Base-by-base conservation (phyloP, 2,797 vertebrate genomes). In the Tokudaia muenninki region DNA sequence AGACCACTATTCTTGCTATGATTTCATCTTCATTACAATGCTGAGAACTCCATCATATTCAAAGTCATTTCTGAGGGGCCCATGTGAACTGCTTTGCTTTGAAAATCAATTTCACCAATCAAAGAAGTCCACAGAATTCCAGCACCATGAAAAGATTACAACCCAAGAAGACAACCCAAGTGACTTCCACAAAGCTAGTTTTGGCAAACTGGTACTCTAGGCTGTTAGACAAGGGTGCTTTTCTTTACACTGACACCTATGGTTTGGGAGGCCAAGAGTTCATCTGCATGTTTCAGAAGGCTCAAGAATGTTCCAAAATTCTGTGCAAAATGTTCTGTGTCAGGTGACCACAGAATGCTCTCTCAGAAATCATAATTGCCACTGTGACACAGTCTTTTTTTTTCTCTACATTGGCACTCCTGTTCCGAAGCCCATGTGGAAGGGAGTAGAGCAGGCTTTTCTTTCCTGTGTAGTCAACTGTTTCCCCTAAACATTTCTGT, bases 21-120 rank as follows among this genome's bases (percentile, higher is more conserved):
- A 83, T 82, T 89, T 67, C 78, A 61, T 84, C 79, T 94, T 79
- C 61, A 90, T 81, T 78, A 70, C 17, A 44, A 13, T 81, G 19
- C 81, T 67, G 4, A 50, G 80, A 82, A 79, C 57, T 89, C 67
- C 47, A 4, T 70, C 61, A 77, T 80, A 86, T 80, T 83, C 31
- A 24, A 90, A 65, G 31, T 50, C 47, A 77, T 34, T 59, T 94
- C 55, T 9, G 37, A 72, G n/a, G 37, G 77, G 29, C 8, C 63
- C 1, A 4, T n/a, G 31, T 19, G 21, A 81, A 34, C 21, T 82
- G 8, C 16, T 80, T 83, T 88, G 61, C 55, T 89, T 87, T 92
- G 67, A n/a, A 19, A 88, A 57, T 93, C 59, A 81, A 57, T 44
- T 47, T 1, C n/a, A 57, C 47, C n/a, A 75, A 47, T 16, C 34